Evolutionary conservation across 2,797 vertebrate species (phyloP), one percentile per base, ranked within the genome.

Genomic region (Acanthurus lineatus): DNA sequence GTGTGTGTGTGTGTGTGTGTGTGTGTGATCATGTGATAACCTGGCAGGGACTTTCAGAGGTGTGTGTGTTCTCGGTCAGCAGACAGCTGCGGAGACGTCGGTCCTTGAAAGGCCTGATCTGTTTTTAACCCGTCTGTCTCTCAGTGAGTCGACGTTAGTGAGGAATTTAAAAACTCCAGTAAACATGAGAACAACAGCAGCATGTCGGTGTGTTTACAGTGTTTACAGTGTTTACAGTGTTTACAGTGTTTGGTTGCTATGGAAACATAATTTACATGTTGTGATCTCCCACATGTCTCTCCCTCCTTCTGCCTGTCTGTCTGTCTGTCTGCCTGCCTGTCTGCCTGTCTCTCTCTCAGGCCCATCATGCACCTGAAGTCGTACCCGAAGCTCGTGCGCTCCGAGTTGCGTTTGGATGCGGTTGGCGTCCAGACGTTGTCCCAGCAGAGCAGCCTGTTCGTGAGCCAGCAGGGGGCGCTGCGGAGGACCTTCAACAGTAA

Each of bases 341-440:
- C 32, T 63, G 17, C 32, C 9, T 15, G 35, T 40, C 15, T 76
- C 20, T 72, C 74, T 85, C 62, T 42, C 86, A 98, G 97, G 95
- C 93, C 92, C 91, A 93, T 95, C 94, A 97, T 98, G 97, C 96
- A 97, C 93, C 94, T 97, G 89, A 97, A 97, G 93, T 94, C 95
- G 73, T 95, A 96, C 65, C 96, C 96, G 62, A 96, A 96, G 83
- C 87, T 95, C 9, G 91, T 96, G 87, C 95, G 95, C 91, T 96
- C 96, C 81, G 96, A 96, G 63, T 84, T 89, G 73, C 89, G 92
- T 63, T 81, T 95, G 82, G 96, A 96, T 61, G 77, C 89, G 48
- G 80, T 83, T 54, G 77, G 74, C 32, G 89, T 89, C 69, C 92
- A 92, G 82, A 20, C 72, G 61, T 88, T 88, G 81, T 92, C 92